Percentiles rank a stretch among this genome's conserved stretches.
Conservation (phyloP, 2,888 invertebrate species). For the Argyresthia goedartella region DNA sequence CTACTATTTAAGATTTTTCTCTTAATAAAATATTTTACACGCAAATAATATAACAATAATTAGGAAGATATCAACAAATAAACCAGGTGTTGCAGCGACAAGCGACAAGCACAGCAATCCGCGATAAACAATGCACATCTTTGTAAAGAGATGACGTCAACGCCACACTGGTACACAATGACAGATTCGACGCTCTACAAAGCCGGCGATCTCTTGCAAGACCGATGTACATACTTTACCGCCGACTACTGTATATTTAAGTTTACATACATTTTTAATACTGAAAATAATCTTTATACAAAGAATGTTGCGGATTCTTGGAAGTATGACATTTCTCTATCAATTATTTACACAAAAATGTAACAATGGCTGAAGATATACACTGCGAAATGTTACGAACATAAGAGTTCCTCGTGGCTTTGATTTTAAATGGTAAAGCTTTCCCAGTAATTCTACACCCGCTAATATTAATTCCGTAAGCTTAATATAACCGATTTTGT, state of each 20-base stretch:
- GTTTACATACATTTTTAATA: slow-evolving; percentile 34
- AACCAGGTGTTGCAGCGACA: slow-evolving; percentile 23
- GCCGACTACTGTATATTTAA: not conserved
- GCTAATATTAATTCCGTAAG: slow-evolving; percentile 27
- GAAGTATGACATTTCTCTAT: slow-evolving; percentile 14
- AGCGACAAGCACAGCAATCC: too few relatives aligned
- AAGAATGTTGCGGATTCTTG: slow-evolving; percentile 17
- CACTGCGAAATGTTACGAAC: too few relatives aligned
- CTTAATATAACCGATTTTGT: slow-evolving; percentile 24
- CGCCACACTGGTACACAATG: too few relatives aligned
- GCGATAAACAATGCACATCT: too few relatives aligned
- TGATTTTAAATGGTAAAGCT: slow-evolving; percentile 44
- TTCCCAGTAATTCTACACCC: slow-evolving; percentile 39
- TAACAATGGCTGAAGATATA: not conserved
- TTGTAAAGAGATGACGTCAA: too few relatives aligned
- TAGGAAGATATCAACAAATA: slow-evolving; percentile 47
- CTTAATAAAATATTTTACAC: slow-evolving; percentile 69
- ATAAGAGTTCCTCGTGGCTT: not conserved
- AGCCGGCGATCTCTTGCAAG: too few relatives aligned
- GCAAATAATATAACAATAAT: slow-evolving; percentile 61
- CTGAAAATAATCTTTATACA: slow-evolving; percentile 51
- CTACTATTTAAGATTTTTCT: slow-evolving; percentile 67
- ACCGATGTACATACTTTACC: too few relatives aligned
- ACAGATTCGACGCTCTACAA: too few relatives aligned
- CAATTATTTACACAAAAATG: slow-evolving; percentile 54